Base-by-base conservation (phyloP, 2,797 vertebrate genomes). In the Acanthurus leucopareius region DNA sequence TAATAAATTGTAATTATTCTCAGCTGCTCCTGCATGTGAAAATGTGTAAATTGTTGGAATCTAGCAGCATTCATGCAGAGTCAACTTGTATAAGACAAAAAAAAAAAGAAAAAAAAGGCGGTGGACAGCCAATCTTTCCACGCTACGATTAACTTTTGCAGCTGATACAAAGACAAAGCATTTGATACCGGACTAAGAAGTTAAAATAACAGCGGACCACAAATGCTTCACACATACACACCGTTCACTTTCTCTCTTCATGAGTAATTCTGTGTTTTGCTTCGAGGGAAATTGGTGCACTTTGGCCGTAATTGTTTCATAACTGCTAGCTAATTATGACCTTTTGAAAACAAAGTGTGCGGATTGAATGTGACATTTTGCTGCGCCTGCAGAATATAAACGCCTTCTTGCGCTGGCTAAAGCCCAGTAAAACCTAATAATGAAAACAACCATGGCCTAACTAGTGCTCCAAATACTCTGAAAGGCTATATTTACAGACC, bases 251-350 rank as follows among this genome's bases (percentile, higher is more conserved):
- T 82, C 77, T 51, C 79, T 86, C 80, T 80, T 67, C 80, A 67
- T 84, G 69, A 88, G 84, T 89, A 85, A 92, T 89, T 91, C 84
- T 75, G 56, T 90, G 88, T 91, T 91, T 91, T 88, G 83, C 88
- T 91, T 90, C 9, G 14, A 87, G 85, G 88, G 88, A 94, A 93
- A 92, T 91, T 87, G 89, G 75, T 90, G 88, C 92, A 88, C 74
- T 92, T 93, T 92, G 75, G 87, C 88, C 88, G 69, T 90, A 93
- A 94, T 91, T 90, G 91, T 91, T 93, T 88, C 82, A 90, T 87
- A 93, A 91, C 91, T 91, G 83, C 89, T 28, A 42, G 77, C 91
- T 93, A 92, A 94, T 95, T 92, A 92, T 89, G 88, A 91, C 89
- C 90, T 91, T 93, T 91, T 88, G 77, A 86, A 92, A 92, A 89